Evolutionary conservation across 2,113 vertebrate genomes (phyloP).

Genomic region (Platysternon megacephalum): DNA sequence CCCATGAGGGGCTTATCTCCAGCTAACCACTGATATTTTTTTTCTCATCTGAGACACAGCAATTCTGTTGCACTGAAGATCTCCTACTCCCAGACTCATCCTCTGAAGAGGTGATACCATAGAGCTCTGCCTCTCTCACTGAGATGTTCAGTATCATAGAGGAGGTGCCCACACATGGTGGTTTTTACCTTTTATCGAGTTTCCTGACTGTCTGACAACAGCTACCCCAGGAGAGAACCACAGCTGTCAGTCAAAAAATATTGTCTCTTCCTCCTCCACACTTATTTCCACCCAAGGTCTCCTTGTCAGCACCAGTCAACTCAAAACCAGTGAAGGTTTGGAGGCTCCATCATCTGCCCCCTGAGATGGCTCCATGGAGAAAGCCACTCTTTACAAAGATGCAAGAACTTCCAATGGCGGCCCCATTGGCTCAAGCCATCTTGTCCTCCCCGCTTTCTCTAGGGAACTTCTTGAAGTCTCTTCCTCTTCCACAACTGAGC

Average conservation of each 20-base stretch:
- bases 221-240: not conserved
- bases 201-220: not conserved
- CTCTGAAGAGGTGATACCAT: not conserved
- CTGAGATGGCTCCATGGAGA: slow-evolving; percentile 16
- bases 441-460: slow-evolving; percentile 48
- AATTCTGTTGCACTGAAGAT: not conserved
- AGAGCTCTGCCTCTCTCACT: not conserved
- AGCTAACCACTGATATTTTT: not conserved
- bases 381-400: not conserved
- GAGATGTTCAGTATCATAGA: not conserved
- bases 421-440: slow-evolving; percentile 33
- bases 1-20: not conserved
- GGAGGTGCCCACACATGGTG: not conserved
- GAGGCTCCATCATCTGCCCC: not conserved
- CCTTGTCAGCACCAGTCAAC: not conserved
- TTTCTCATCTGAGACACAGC: not conserved
- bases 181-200: not conserved
- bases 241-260: not conserved
- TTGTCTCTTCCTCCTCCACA: not conserved
- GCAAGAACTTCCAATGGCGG: not conserved
- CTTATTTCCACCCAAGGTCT: slow-evolving; percentile 3
- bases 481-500: slow-evolving; percentile 52
- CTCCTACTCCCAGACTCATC: not conserved
- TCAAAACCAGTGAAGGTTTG: slow-evolving; percentile 17
- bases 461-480: slow-evolving; percentile 30